Percentiles rank a stretch among this genome's conserved stretches.
Evolutionary conservation across 2,888 invertebrate species (phyloP).

Genomic region (Dicycla oo): DNA sequence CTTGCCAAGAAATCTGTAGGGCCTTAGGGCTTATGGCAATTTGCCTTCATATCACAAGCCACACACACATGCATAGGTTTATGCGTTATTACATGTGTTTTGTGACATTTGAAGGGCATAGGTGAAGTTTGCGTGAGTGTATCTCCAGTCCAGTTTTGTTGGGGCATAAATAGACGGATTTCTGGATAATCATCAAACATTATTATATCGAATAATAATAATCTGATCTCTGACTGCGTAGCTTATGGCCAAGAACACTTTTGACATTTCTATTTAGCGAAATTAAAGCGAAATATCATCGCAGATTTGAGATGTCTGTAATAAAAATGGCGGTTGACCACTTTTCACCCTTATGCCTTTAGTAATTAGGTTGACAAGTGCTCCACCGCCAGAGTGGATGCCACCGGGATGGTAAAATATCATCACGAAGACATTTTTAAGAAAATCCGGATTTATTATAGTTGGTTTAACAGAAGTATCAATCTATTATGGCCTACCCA

Average conservation of each 20-base stretch:
- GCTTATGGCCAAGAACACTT: too few species aligned
- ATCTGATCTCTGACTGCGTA: neutral
- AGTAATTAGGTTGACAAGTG: too few species aligned
- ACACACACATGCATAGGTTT: slow-evolving; percentile 1
- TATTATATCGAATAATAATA: neutral
- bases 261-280: too few species aligned
- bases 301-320: neutral
- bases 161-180: neutral
- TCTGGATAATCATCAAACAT: neutral
- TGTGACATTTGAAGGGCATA: slow-evolving; percentile 45
- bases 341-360: too few species aligned
- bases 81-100: slow-evolving; percentile 8
- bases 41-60: slow-evolving; percentile 34
- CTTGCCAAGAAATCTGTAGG: slow-evolving; percentile 36
- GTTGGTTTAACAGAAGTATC: neutral
- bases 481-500: neutral
- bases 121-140: slow-evolving; percentile 11
- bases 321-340: too few species aligned
- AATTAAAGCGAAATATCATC: neutral
- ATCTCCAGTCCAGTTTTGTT: neutral
- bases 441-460: too few species aligned
- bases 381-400: too few species aligned
- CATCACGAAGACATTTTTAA: too few species aligned
- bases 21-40: slow-evolving; percentile 34
- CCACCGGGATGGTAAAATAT: too few species aligned